A percentile compares a stretch with the other conserved stretches of the same genome.
phyloP scores from a whole-genome alignment of 37 sponge, comb jelly and placozoan species.

The Cladorhizidae sp. region DNA sequence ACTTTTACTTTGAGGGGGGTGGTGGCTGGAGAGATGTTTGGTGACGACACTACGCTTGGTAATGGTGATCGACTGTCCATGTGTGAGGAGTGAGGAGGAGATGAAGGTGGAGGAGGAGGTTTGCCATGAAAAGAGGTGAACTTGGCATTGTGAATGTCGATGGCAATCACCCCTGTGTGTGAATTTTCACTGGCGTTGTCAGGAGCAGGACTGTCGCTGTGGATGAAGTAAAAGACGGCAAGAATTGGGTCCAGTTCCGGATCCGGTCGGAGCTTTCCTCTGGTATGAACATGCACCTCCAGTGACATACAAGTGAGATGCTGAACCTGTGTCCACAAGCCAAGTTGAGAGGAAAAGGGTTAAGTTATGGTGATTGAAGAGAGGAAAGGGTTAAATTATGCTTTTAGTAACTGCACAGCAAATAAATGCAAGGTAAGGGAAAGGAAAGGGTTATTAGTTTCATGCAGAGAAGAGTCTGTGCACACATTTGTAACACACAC shows the following conservation, averaged over 20 bases:
- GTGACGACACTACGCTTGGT: too few relatives aligned
- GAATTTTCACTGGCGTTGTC: not conserved
- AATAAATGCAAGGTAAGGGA: not conserved
- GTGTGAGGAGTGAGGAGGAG: not conserved
- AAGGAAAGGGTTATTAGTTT: not conserved
- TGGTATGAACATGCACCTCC: constrained; percentile 76
- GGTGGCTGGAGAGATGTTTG: too few relatives aligned
- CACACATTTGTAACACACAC: too few relatives aligned
- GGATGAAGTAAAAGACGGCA: constrained; percentile 76
- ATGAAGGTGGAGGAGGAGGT: not conserved
- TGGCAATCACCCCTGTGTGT: constrained; percentile 7
- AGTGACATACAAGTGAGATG: constrained; percentile 78
- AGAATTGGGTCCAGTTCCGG: constrained; percentile 84
- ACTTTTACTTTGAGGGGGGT: too few relatives aligned
- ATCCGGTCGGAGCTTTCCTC: constrained; percentile 70
- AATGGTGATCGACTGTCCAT: too few relatives aligned
- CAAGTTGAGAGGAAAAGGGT: too few relatives aligned
- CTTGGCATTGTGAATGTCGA: constrained; percentile 35
- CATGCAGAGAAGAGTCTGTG: not conserved
- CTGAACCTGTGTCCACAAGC: constrained; percentile 43
- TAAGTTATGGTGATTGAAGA: not conserved
- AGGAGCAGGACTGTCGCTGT: constrained; percentile 58
- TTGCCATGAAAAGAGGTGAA: not conserved
- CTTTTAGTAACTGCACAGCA: not conserved
- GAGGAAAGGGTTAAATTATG: not conserved